Evolutionary conservation across 2,888 invertebrate genomes (phyloP), one percentile per base, ranked within the genome.

Genomic region (Podabrus alpinus): DNA sequence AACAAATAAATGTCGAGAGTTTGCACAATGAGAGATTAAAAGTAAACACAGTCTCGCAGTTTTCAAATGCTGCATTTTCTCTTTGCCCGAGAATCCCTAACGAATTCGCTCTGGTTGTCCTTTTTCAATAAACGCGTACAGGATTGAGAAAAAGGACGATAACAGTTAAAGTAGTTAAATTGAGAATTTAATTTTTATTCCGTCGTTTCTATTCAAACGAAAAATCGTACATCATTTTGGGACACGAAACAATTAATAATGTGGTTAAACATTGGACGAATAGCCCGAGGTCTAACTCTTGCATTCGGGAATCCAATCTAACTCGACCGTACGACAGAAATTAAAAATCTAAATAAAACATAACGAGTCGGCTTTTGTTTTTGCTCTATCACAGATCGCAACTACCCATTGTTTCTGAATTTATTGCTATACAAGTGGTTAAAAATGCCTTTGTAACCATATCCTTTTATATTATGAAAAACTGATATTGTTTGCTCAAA

Each of bases 301-400:
- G 81, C 80, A 81, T 77, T 76, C 78, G 73, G 79, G 80, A 79
- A 79, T 80, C 82, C 82, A 81, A 82, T 81, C 80, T 80, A 79
- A 79, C 79, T 82, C 83, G 71, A 72, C 72, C 74, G 77, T 77
- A 72, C 72, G 77, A 72, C 73, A 77, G 73, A 77, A 85, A 85
- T 84, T 85, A 85, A 86, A 85, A 85, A 84, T 85, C 84, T 84
- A 85, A 86, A 86, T 85, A 85, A 85, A 85, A 84, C 85, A 83
- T 84, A 85, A 86, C 85, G 83, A 84, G 83, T 81, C 79, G 71
- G 81, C 84, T 81, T 85, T 85, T 84, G 83, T 83, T 84, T 81
- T 83, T 83, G 81, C 82, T 84, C 82, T 83, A 83, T 84, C 83
- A 82, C 81, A 82, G 84, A 85, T 84, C 83, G 84, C 82, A 82